Evolutionary conservation across 1,140 invertebrate species (phyloP).

Genomic region (Mya arenaria): DNA sequence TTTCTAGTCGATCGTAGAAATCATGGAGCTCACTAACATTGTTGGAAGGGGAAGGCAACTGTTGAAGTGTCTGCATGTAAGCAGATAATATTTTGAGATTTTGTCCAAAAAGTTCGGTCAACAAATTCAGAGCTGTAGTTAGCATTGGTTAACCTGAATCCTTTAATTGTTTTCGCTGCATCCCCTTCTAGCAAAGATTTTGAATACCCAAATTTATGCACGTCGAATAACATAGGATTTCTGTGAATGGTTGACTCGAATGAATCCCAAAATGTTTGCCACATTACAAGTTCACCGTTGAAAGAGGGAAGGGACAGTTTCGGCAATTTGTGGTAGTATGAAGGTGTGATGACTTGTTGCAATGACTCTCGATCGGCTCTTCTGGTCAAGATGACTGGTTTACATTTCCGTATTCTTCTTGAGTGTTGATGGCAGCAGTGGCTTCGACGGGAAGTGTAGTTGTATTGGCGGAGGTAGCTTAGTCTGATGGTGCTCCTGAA

Average conservation of each 20-base stretch:
- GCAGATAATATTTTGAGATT: conserved; percentile 32
- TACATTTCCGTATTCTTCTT: background rate
- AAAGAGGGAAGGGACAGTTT: conserved; percentile 38
- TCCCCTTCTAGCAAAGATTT: conserved; percentile 8
- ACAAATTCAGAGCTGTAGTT: conserved; percentile 45
- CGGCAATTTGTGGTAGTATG: conserved; percentile 40
- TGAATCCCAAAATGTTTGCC: conserved; percentile 48
- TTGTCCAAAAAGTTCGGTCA: conserved; percentile 41
- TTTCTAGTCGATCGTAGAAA: conserved; percentile 53
- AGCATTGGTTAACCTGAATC: conserved; percentile 26
- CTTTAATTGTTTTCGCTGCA: conserved; percentile 7
- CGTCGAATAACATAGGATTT: conserved; percentile 8
- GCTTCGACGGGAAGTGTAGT: background rate
- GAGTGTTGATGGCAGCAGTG: background rate
- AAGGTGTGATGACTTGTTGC: no score
- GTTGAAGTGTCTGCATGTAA: conserved; percentile 33
- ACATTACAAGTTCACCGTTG: conserved; percentile 30
- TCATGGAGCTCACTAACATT: no score
- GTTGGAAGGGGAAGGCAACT: conserved; percentile 9
- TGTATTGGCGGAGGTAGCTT: background rate
- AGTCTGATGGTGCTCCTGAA: background rate
- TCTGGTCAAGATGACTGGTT: background rate
- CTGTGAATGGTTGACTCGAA: conserved; percentile 36
- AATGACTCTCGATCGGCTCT: background rate
- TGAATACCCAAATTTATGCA: conserved; percentile 46